Evolutionary conservation across 1,140 invertebrate genomes (phyloP).

Genomic region (Bombus affinis): DNA sequence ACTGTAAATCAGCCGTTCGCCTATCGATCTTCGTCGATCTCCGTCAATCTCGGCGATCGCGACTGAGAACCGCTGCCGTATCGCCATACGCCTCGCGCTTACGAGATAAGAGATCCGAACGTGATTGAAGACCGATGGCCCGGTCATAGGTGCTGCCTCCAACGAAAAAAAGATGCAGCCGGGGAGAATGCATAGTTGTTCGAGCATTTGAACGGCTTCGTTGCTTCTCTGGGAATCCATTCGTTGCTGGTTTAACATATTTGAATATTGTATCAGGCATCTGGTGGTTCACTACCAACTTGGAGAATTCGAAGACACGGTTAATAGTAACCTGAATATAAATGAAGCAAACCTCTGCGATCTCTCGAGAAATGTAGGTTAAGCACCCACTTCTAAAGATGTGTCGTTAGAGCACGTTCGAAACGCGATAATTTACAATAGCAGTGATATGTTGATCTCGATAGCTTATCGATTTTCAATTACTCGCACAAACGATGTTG

Average conservation of each 20-base stretch:
- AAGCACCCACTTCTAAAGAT: background rate
- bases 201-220: background rate
- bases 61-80: slow-evolving; percentile 59
- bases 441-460: background rate
- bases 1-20: slow-evolving; percentile 46
- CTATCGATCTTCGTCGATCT: slow-evolving; percentile 64
- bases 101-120: slow-evolving; percentile 67
- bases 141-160: slow-evolving; percentile 25
- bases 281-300: background rate
- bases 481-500: background rate
- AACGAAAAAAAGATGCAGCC: background rate
- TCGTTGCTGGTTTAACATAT: slow-evolving; percentile 16
- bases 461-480: background rate
- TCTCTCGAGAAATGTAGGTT: slow-evolving; percentile 2
- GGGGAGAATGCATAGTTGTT: slow-evolving; percentile 10
- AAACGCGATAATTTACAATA: background rate
- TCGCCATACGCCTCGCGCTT: slow-evolving; percentile 49
- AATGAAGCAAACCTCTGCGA: background rate
- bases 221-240: background rate
- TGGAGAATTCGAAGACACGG: background rate
- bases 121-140: slow-evolving; percentile 68
- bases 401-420: background rate
- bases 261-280: slow-evolving; percentile 5
- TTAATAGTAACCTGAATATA: background rate
- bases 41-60: slow-evolving; percentile 36